phyloP scores from a whole-genome alignment of 2,797 vertebrate species.

The Distichodus sexfasciatus region DNA sequence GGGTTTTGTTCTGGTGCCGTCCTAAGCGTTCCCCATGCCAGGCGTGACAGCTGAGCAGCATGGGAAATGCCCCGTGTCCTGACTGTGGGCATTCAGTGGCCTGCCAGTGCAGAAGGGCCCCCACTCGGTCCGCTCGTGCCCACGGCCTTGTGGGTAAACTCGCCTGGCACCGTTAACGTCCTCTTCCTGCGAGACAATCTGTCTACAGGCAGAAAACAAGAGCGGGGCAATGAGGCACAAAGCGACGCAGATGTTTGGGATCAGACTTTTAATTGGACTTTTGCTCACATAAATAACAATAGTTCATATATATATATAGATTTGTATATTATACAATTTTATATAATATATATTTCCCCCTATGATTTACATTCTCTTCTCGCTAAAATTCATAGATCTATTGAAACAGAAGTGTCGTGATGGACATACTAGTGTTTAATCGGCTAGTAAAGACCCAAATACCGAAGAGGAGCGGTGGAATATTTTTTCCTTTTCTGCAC shows the following conservation, averaged over 20 bases:
- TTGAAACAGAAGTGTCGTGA: constrained; percentile 67
- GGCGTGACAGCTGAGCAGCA: constrained; percentile 62
- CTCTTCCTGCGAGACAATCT: constrained; percentile 27
- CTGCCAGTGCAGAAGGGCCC: constrained; percentile 55
- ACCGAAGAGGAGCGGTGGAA: constrained; percentile 62
- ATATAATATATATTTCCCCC: constrained; percentile 83
- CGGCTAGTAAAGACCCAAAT: constrained; percentile 59
- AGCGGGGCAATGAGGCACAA: constrained; percentile 22
- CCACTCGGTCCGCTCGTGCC: constrained; percentile 27
- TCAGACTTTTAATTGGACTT: constrained; percentile 80
- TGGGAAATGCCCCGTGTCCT: constrained; percentile 47
- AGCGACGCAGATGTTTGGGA: constrained; percentile 57
- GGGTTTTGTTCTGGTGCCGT: constrained; percentile 28
- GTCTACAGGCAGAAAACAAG: constrained; percentile 27
- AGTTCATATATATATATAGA: constrained; percentile 76
- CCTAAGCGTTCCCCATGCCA: constrained; percentile 51
- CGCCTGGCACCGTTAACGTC: constrained; percentile 27
- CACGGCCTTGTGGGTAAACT: constrained; percentile 22
- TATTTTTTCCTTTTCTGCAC: constrained; percentile 49
- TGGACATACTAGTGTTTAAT: constrained; percentile 58
- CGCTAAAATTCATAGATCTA: constrained; percentile 67
- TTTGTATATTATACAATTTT: constrained; percentile 79
- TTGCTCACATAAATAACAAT: constrained; percentile 85
- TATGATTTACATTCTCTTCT: constrained; percentile 77
- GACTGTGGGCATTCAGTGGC: constrained; percentile 57